A percentile compares a stretch with the other conserved stretches of the same genome.
Evolutionary conservation across 2,113 vertebrate species (phyloP).

Genomic region (Dolichallabes microphthalmus): DNA sequence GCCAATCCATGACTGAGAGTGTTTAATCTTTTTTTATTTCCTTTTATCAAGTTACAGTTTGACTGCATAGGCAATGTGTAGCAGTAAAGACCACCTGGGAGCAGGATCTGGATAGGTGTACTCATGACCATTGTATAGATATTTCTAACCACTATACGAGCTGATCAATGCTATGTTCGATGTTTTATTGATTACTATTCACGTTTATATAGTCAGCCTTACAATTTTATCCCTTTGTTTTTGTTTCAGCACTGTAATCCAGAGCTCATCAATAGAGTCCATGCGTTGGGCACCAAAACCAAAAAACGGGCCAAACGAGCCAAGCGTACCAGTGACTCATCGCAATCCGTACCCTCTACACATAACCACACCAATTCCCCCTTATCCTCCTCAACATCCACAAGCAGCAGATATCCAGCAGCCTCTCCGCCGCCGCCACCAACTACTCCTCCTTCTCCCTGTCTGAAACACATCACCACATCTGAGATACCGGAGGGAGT

Average conservation of each 20-base stretch:
- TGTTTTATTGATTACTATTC: neutral
- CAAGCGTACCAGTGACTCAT: neutral
- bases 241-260: conserved; percentile 52
- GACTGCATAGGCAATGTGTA: neutral
- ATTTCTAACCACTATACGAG: neutral
- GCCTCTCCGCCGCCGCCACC: neutral
- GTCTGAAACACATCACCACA: conserved; percentile 29
- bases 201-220: neutral
- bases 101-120: neutral
- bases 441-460: neutral
- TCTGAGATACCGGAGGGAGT: conserved; percentile 40
- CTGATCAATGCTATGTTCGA: neutral
- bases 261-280: conserved; percentile 38
- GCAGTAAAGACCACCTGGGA: neutral
- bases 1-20: too few relatives aligned
- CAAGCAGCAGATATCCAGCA: neutral
- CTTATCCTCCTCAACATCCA: neutral
- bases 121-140: neutral
- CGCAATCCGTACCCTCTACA: neutral
- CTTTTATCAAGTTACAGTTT: too few relatives aligned
- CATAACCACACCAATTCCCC: neutral
- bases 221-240: neutral
- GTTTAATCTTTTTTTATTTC: too few relatives aligned
- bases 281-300: neutral
- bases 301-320: neutral